Percentiles rank a stretch among this genome's conserved stretches.
Conservation (phyloP, 2,888 invertebrate species). For the Petrolisthes cinctipes region DNA sequence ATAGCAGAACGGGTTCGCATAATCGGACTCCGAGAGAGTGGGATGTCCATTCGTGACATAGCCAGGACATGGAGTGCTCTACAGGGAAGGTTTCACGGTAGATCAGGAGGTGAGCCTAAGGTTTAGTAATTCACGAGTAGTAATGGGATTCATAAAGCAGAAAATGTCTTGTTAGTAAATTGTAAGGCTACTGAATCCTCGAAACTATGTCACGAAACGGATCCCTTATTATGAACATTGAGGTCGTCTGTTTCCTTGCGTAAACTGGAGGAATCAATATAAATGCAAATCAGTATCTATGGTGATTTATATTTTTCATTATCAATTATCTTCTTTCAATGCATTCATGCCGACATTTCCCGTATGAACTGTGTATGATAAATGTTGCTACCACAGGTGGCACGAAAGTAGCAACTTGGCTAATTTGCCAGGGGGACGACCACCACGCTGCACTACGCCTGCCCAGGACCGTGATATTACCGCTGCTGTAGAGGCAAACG, state of each 20-base stretch:
- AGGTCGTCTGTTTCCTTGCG: not conserved
- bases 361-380: not conserved
- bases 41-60: not conserved
- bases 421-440: not conserved
- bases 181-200: no score
- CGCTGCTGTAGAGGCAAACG: not conserved
- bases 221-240: not conserved
- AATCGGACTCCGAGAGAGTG: not conserved
- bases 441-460: not conserved
- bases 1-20: not conserved
- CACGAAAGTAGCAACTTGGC: not conserved
- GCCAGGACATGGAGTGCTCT: no score
- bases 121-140: not conserved
- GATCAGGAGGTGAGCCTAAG: not conserved
- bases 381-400: not conserved
- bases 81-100: not conserved
- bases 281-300: not conserved
- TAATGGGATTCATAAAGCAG: not conserved
- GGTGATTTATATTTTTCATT: not conserved
- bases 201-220: not conserved
- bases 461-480: not conserved
- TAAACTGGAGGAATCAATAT: not conserved
- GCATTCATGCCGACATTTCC: not conserved
- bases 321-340: not conserved
- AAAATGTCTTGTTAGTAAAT: not conserved